Evolutionary conservation across 2,888 invertebrate genomes (phyloP).

Genomic region (Cosmia pyralina): DNA sequence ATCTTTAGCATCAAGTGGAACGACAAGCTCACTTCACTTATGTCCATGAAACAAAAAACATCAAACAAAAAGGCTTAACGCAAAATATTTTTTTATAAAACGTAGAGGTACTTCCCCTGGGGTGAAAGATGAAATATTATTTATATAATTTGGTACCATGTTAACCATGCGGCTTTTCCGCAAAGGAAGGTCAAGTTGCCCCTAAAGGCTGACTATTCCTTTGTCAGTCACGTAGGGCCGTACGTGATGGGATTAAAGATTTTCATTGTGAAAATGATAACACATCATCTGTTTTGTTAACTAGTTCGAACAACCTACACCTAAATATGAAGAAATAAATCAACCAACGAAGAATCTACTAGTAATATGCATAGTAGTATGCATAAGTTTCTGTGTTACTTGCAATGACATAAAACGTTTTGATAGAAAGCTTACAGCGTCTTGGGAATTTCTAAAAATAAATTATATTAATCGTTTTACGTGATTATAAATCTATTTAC

Average conservation of each 20-base stretch:
- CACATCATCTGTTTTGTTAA: constrained; percentile 39
- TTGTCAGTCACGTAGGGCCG: constrained; percentile 56
- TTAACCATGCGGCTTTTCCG: constrained; percentile 56
- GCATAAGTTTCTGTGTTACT: neutral
- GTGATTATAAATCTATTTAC: neutral
- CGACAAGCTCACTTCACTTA: neutral
- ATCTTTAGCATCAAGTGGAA: neutral
- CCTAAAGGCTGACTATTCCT: constrained; percentile 47
- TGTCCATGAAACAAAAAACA: neutral
- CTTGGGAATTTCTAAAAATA: too few relatives aligned
- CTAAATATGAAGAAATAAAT: neutral
- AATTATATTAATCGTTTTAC: neutral
- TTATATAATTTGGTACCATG: constrained; percentile 59
- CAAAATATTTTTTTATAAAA: constrained; percentile 24
- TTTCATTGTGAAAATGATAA: constrained; percentile 50
- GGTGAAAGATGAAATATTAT: constrained; percentile 62
- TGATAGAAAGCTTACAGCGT: neutral
- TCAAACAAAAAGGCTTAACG: neutral
- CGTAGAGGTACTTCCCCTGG: constrained; percentile 25
- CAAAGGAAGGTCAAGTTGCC: constrained; percentile 20
- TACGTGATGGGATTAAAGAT: constrained; percentile 62
- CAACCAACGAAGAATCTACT: neutral
- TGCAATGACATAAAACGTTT: neutral
- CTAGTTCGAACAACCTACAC: neutral
- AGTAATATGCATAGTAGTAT: neutral